These are phyloP conservation scores for Odontocerum albicorne DNA, from an alignment of 2,888 invertebrate genomes.

Conservation along the genomic window DNA sequence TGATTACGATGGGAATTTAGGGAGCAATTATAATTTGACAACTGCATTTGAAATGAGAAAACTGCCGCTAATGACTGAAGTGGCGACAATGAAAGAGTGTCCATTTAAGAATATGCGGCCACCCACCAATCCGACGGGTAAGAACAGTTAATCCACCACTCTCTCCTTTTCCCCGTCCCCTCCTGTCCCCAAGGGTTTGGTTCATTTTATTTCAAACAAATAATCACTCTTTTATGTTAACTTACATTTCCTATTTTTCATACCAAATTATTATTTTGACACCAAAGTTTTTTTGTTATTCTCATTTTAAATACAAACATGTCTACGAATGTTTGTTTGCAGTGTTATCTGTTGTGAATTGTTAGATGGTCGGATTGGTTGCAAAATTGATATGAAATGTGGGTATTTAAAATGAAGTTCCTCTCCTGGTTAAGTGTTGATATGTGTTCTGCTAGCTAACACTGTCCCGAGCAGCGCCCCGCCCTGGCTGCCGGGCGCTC, in stretches of 20 bases:
- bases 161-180: constrained; percentile 30
- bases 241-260: neutral
- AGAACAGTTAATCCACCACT: constrained; percentile 46
- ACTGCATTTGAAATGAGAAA: constrained; percentile 46
- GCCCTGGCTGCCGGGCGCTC: constrained; percentile 36
- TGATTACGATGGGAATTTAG: constrained; percentile 22
- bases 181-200: constrained; percentile 28
- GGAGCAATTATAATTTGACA: constrained; percentile 28
- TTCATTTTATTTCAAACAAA: constrained; percentile 28
- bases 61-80: constrained; percentile 49
- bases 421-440: constrained; percentile 6
- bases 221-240: constrained; percentile 7
- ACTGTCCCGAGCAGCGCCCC: constrained; percentile 5
- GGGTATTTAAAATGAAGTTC: neutral
- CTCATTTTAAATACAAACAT: constrained; percentile 6
- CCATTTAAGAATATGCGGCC: constrained; percentile 47
- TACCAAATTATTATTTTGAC: constrained; percentile 1
- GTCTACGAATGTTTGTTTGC: neutral
- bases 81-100: constrained; percentile 50
- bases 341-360: neutral
- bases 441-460: constrained; percentile 28
- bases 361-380: neutral
- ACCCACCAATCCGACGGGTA: constrained; percentile 62
- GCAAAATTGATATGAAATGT: no score
- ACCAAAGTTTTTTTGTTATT: neutral